Evolutionary conservation across 2,888 invertebrate genomes (phyloP).

Genomic region (Philereme vetulata): DNA sequence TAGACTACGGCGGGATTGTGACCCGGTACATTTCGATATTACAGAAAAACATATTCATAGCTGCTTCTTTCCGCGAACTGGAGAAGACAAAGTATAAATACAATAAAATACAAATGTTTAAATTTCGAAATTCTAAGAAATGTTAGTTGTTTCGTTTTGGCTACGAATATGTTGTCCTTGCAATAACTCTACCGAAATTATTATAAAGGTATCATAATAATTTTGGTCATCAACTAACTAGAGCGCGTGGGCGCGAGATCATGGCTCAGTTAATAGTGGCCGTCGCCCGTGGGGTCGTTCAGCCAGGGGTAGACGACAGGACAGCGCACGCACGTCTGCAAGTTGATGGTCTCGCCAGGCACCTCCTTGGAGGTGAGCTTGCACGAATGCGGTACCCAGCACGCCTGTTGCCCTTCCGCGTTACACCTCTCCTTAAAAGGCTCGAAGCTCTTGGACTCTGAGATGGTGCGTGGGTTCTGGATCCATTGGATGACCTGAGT

Average conservation of each 20-base stretch:
- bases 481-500: conserved; percentile 98
- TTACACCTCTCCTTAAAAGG: conserved; percentile 97
- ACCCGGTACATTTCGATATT: conserved; percentile 81
- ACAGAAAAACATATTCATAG: conserved; percentile 73
- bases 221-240: conserved; percentile 65
- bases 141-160: conserved; percentile 31
- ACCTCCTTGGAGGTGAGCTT: conserved; percentile 96
- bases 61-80: conserved; percentile 26
- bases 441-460: conserved; percentile 95
- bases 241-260: conserved; percentile 78
- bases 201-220: conserved; percentile 44
- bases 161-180: conserved; percentile 69
- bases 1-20: conserved; percentile 82
- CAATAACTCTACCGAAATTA: conserved; percentile 67
- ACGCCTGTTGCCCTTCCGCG: conserved; percentile 92
- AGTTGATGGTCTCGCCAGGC: conserved; percentile 96
- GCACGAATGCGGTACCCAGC: conserved; percentile 95
- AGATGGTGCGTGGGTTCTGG: conserved; percentile 93
- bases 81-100: conserved; percentile 24
- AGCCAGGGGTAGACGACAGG: conserved; percentile 98
- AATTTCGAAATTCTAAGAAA: conserved; percentile 30
- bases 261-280: conserved; percentile 88
- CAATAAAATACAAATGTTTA: conserved; percentile 21
- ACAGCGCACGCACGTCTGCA: conserved; percentile 96
- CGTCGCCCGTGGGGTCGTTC: conserved; percentile 95